phyloP scores from a whole-genome alignment of 23 tunicate species.

The Phallusia fumigata region DNA sequence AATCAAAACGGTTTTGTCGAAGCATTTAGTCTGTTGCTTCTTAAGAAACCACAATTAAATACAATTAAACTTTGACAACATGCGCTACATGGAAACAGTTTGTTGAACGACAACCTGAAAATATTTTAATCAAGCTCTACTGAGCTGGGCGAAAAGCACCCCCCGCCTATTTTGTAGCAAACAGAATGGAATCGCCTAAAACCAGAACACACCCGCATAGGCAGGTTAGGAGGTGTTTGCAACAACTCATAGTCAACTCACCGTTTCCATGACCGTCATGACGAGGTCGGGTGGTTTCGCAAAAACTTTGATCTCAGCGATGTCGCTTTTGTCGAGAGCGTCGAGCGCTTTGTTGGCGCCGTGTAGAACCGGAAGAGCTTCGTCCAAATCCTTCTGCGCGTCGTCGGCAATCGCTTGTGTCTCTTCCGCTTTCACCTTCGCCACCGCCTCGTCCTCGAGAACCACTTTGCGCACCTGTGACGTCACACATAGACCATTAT shows the following conservation, averaged over 20 bases:
- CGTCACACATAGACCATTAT: not conserved
- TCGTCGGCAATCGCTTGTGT: conserved; percentile 98
- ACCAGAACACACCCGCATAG: no score
- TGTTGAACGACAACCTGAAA: no score
- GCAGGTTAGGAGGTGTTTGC: no score
- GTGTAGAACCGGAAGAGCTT: conserved; percentile 81
- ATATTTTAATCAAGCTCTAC: no score
- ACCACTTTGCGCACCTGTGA: conserved; percentile 89
- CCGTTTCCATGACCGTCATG: conserved; percentile 96
- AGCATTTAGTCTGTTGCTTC: no score
- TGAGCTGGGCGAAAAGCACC: no score
- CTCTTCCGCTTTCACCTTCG: conserved; percentile 94
- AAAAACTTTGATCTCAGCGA: conserved; percentile 91
- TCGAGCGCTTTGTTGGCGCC: conserved; percentile 93
- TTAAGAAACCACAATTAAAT: no score
- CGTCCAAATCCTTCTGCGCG: conserved; percentile 92
- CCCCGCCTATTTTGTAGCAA: no score
- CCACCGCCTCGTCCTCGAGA: conserved; percentile 96
- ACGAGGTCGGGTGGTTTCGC: conserved; percentile 96
- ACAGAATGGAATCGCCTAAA: no score
- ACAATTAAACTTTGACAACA: no score
- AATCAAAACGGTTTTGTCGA: no score
- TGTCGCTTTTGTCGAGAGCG: conserved; percentile 91
- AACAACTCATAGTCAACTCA: not conserved
- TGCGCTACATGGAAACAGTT: no score